Conservation (phyloP, 1,140 invertebrate genomes). For the Episyrphus balteatus region DNA sequence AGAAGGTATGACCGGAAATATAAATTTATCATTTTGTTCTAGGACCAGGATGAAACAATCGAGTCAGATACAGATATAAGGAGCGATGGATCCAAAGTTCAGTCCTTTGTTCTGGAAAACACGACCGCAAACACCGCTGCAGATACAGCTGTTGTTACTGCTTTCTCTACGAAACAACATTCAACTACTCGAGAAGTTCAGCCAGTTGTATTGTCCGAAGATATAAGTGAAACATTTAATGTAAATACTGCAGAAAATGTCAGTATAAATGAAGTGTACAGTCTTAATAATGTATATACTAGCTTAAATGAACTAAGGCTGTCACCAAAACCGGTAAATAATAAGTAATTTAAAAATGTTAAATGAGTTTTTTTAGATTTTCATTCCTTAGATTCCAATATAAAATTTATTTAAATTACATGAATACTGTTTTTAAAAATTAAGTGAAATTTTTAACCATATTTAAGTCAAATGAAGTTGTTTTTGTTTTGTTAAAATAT, state of each 20-base stretch:
- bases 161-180: no score
- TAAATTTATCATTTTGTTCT: neutral
- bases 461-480: no score
- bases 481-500: no score
- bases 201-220: no score
- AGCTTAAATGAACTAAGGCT: neutral
- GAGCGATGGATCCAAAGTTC: conserved; percentile 18
- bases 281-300: neutral
- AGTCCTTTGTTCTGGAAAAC: neutral
- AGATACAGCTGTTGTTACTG: neutral
- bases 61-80: conserved; percentile 31
- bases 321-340: neutral
- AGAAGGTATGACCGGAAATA: neutral
- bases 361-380: no score
- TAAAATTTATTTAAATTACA: no score
- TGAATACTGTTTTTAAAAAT: no score
- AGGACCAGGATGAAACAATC: conserved; percentile 34
- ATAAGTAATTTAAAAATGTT: neutral
- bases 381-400: no score
- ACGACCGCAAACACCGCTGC: neutral
- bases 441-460: no score
- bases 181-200: no score
- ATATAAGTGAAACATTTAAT: neutral
- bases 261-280: no score
- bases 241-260: no score